These are phyloP conservation scores for Tauraco erythrolophus DNA, from an alignment of 2,113 vertebrate genomes.

Conservation along the genomic window DNA sequence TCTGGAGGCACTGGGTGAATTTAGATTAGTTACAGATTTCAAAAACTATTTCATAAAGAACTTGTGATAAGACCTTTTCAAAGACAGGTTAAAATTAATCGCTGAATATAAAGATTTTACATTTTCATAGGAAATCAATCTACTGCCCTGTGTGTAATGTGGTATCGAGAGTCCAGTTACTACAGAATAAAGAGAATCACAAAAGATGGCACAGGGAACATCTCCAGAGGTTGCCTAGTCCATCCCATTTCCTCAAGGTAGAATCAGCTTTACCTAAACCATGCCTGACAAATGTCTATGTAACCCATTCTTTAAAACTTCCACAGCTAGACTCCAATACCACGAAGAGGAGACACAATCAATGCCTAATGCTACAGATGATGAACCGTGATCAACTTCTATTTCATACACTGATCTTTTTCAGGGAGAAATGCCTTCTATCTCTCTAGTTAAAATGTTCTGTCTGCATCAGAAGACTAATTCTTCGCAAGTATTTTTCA, in stretches of 20 bases:
- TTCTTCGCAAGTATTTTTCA: neutral
- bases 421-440: neutral
- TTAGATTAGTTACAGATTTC: neutral
- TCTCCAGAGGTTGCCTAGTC: neutral
- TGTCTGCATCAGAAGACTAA: neutral
- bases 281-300: neutral
- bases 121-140: neutral
- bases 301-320: neutral
- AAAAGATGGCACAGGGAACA: neutral
- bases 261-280: neutral
- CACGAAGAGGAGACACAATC: neutral
- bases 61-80: neutral
- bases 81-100: neutral
- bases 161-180: neutral
- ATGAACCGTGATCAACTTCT: too few relatives aligned
- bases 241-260: neutral
- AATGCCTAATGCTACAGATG: neutral
- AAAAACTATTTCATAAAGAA: neutral
- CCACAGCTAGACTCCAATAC: neutral
- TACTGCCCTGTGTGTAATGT: neutral
- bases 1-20: neutral
- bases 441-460: neutral
- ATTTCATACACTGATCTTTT: neutral
- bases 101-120: neutral
- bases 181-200: neutral